These are phyloP conservation scores for Diarsia dahlii DNA, from an alignment of 2,888 invertebrate species.

Conservation along the genomic window DNA sequence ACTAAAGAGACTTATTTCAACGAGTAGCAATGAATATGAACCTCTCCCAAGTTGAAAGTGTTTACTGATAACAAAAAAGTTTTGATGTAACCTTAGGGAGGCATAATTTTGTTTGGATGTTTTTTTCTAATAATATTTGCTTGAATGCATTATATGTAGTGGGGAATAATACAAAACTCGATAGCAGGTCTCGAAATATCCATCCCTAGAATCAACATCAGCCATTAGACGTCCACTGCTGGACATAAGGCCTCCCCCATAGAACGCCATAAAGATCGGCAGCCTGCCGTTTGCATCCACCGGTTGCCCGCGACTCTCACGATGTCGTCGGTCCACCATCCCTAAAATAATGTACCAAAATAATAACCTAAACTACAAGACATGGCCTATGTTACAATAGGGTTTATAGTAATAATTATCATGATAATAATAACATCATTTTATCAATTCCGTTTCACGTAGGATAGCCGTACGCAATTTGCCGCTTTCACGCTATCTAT, in stretches of 20 bases:
- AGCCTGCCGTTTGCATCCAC: no score
- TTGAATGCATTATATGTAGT: neutral
- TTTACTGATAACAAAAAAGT: constrained; percentile 5
- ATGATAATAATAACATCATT: no score
- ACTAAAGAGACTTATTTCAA: neutral
- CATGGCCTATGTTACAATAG: neutral
- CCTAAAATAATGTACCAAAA: neutral
- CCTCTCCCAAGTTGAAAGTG: constrained; percentile 9
- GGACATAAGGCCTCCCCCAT: no score
- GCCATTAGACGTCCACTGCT: no score
- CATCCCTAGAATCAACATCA: neutral
- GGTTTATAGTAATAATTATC: no score
- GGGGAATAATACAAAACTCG: neutral
- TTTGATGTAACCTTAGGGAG: neutral
- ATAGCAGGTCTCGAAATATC: neutral
- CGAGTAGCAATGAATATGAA: constrained; percentile 21
- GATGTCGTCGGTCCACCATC: no score
- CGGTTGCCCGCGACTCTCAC: no score
- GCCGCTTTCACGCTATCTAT: no score
- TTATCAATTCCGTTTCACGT: no score
- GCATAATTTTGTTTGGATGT: neutral
- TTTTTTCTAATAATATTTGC: neutral
- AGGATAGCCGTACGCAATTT: no score
- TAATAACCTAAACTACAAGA: neutral
- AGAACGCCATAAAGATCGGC: no score